phyloP scores from a whole-genome alignment of 2,888 invertebrate genomes.

The Coelinius sp. region DNA sequence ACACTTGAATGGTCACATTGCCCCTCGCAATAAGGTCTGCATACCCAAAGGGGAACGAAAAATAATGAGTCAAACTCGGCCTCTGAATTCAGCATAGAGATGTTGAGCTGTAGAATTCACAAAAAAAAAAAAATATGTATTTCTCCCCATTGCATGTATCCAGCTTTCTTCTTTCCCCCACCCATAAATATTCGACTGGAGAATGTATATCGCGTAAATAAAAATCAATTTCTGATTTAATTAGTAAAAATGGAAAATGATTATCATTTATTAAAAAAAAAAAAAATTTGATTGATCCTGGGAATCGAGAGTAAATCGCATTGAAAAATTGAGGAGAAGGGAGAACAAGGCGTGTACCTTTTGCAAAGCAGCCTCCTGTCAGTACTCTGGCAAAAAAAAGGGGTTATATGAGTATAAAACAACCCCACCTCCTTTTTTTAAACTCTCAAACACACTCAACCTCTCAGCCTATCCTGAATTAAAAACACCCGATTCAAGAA shows the following conservation, averaged over 20 bases:
- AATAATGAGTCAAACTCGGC: constrained; percentile 66
- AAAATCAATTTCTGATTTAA: constrained; percentile 38
- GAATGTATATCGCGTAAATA: constrained; percentile 50
- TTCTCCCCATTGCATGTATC: neutral
- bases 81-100: constrained; percentile 45
- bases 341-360: constrained; percentile 49
- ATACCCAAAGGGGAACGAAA: constrained; percentile 53
- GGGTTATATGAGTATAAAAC: constrained; percentile 38
- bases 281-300: too few species aligned
- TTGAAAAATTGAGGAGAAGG: constrained; percentile 42
- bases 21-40: neutral
- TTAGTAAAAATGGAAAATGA: too few species aligned
- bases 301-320: constrained; percentile 49
- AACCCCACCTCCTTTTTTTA: constrained; percentile 29
- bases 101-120: constrained; percentile 6
- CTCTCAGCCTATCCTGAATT: constrained; percentile 37
- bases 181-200: constrained; percentile 45
- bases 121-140: constrained; percentile 7
- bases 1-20: neutral
- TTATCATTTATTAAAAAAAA: too few species aligned
- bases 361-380: constrained; percentile 28
- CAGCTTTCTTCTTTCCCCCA: neutral
- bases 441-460: constrained; percentile 14
- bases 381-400: constrained; percentile 23
- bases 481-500: constrained; percentile 42